Conservation (phyloP, 2,888 invertebrate species). For the Tortricodes alternella region DNA sequence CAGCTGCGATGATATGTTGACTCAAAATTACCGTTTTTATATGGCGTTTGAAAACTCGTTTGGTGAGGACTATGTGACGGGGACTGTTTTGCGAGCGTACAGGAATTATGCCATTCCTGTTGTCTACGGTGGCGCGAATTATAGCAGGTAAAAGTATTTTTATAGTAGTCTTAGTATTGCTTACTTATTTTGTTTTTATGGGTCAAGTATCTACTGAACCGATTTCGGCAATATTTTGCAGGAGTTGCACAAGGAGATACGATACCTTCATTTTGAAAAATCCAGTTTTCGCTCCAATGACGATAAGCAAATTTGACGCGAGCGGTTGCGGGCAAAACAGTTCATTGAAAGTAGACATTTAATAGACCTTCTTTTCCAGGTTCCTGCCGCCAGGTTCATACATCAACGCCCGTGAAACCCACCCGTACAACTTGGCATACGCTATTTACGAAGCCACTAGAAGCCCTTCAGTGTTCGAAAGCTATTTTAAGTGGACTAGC, state of each 20-base stretch:
- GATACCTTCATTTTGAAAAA: too few species aligned
- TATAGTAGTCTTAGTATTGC: too few species aligned
- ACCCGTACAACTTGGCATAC: constrained; percentile 55
- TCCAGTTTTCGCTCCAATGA: too few species aligned
- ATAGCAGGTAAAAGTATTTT: constrained; percentile 67
- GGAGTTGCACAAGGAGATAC: too few species aligned
- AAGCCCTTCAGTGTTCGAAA: constrained; percentile 41
- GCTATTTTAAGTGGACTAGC: constrained; percentile 60
- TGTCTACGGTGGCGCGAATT: constrained; percentile 86
- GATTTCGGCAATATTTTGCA: too few species aligned
- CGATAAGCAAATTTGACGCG: too few species aligned
- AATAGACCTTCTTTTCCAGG: constrained; percentile 39
- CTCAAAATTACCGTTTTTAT: constrained; percentile 58
- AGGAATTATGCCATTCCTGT: constrained; percentile 86
- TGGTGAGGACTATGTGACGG: constrained; percentile 59
- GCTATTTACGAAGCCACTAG: constrained; percentile 46
- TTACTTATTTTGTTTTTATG: background rate
- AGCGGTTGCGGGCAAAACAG: too few species aligned
- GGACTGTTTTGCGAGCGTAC: constrained; percentile 63
- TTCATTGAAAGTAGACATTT: background rate
- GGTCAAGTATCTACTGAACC: too few species aligned
- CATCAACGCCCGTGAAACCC: constrained; percentile 52
- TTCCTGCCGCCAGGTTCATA: constrained; percentile 61
- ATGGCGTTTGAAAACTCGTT: constrained; percentile 64
- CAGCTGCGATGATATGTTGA: constrained; percentile 46